Evolutionary conservation across 2,888 invertebrate species (phyloP).

Genomic region (Achlya flavicornis): DNA sequence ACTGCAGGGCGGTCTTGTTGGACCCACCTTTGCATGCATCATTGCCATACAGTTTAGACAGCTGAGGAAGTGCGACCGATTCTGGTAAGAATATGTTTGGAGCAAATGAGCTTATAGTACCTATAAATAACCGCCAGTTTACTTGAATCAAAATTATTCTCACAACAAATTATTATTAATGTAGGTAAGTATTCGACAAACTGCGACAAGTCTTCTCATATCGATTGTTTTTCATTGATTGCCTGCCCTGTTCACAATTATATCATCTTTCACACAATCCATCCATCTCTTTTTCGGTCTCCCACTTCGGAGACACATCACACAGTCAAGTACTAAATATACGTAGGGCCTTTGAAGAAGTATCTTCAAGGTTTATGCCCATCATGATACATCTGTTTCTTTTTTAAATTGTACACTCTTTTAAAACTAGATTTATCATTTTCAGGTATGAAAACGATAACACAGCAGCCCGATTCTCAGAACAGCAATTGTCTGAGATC

Average conservation of each 20-base stretch:
- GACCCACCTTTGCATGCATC: slow-evolving; percentile 97
- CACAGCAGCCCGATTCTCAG: slow-evolving; percentile 90
- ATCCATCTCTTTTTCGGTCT: too few relatives aligned
- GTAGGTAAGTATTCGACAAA: too few relatives aligned
- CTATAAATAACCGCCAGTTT: not conserved
- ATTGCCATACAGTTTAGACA: slow-evolving; percentile 97
- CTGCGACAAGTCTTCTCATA: too few relatives aligned
- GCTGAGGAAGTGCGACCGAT: slow-evolving; percentile 95
- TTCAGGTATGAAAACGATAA: slow-evolving; percentile 93
- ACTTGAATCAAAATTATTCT: not conserved
- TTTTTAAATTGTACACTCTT: not conserved
- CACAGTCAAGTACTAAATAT: too few relatives aligned
- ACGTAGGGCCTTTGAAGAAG: too few relatives aligned
- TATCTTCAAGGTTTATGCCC: too few relatives aligned
- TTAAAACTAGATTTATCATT: slow-evolving; percentile 12
- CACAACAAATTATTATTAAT: too few relatives aligned
- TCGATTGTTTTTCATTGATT: too few relatives aligned
- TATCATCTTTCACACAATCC: too few relatives aligned
- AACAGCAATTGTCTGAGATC: slow-evolving; percentile 94
- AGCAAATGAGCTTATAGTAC: not conserved
- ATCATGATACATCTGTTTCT: too few relatives aligned
- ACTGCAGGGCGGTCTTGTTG: slow-evolving; percentile 94
- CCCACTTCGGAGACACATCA: too few relatives aligned
- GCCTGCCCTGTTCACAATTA: too few relatives aligned
- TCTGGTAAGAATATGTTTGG: slow-evolving; percentile 86